Base-by-base conservation (phyloP, 1,140 invertebrate species). In the Atopsyche davidsoni region DNA sequence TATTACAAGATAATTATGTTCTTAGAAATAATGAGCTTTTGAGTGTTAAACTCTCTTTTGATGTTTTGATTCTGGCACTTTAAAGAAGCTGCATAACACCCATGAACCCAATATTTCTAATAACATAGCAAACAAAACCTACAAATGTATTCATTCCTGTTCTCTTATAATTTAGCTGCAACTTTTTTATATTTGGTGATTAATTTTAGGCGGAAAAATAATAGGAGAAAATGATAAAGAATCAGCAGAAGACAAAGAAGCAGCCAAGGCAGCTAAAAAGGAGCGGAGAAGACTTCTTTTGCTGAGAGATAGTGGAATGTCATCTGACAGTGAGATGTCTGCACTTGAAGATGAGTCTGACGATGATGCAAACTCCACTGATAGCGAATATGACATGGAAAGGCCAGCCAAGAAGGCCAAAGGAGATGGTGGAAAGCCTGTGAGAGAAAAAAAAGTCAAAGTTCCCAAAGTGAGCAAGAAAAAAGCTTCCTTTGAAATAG, bases 401-500 rank as follows among this genome's bases (percentile, higher is more conserved):
- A 44, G 35, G 18, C 45, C 47, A 14, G 10, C 32, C 2, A 51
- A 52, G 14, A 51, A 51, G 32, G 17, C 9, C 21, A 58, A 57
- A 55, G 22, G 60, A 78, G 69, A 76, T 59, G 63, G 68, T 64
- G 69, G 75, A n/a, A n/a, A n/a, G n/a, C n/a, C n/a, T n/a, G 35
- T 17, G 4, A 11, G 4, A 25, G 23, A 47, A 13, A 19, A 57
- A 24, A 65, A 60, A 45, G 68, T 63, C 55, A 50, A 54, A 34
- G 60, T 67, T 39, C 62, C 60, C 36, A 70, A 68, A 53, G 51
- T 60, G 34, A 61, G 55, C 1, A 75, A 72, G 35, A 77, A 34
- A 36, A 25, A 78, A 60, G 75, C 79, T 63, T 76, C 76, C 9
- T 81, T 86, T 70, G 83, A 87, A 72, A 67, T 85, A 52, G 83